A percentile compares a stretch with the other conserved stretches of the same genome.
Evolutionary conservation across 2,888 invertebrate species (phyloP).

Genomic region (Hemistola chrysoprasaria): DNA sequence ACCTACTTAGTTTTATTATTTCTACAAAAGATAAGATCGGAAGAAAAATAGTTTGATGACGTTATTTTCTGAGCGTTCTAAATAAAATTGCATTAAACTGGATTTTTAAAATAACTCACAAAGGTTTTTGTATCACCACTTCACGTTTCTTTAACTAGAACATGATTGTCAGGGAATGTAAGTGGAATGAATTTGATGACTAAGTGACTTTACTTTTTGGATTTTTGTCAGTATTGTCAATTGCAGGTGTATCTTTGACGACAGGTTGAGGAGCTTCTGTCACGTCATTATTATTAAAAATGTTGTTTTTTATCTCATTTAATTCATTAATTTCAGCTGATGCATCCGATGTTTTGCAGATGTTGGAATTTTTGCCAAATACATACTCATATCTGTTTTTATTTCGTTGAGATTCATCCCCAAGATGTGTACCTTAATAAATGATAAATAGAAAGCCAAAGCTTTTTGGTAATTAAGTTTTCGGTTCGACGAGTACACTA

Average conservation of each 20-base stretch:
- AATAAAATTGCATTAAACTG: constrained; percentile 70
- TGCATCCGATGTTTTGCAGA: constrained; percentile 75
- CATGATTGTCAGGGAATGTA: constrained; percentile 74
- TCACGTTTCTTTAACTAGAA: constrained; percentile 68
- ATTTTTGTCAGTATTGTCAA: constrained; percentile 59
- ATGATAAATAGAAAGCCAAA: constrained; percentile 3
- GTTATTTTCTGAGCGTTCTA: constrained; percentile 54
- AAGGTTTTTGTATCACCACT: constrained; percentile 74
- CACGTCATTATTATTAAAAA: constrained; percentile 65
- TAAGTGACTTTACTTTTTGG: constrained; percentile 27
- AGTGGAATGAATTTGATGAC: constrained; percentile 78
- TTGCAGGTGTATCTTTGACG: constrained; percentile 72
- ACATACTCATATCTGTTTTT: constrained; percentile 6
- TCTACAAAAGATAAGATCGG: neutral
- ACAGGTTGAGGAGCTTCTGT: constrained; percentile 76
- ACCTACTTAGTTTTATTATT: no score
- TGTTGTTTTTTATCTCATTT: constrained; percentile 51
- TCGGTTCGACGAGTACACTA: constrained; percentile 36
- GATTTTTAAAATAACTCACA: constrained; percentile 70
- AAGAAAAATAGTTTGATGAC: constrained; percentile 30
- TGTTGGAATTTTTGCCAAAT: constrained; percentile 65
- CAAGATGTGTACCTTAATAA: constrained; percentile 5
- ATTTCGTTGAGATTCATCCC: neutral
- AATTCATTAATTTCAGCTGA: constrained; percentile 73
- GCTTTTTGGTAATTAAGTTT: constrained; percentile 3